phyloP scores from a whole-genome alignment of 2,797 vertebrate species.

The Ceyx erithaca region DNA sequence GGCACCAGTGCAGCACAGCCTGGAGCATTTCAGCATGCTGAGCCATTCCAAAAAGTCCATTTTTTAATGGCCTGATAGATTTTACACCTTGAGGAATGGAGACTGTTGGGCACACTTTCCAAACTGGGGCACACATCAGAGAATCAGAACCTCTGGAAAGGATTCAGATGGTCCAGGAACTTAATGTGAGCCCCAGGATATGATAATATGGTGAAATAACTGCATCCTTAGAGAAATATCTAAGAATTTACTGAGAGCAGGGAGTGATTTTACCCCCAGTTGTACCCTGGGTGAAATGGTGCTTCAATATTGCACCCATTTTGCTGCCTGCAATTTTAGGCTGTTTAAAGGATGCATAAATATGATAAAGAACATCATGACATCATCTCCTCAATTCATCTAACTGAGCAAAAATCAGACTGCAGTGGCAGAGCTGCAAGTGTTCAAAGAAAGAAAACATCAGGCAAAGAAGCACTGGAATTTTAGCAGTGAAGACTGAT shows the following conservation, averaged over 20 bases:
- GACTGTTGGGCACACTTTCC: not conserved
- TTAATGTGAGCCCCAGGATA: not conserved
- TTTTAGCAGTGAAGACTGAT: not conserved
- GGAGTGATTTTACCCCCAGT: not conserved
- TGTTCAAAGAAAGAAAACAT: not conserved
- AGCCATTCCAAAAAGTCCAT: not conserved
- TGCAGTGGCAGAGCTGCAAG: not conserved
- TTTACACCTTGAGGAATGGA: not conserved
- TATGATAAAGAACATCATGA: not conserved
- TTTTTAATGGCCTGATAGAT: not conserved
- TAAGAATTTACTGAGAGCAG: not conserved
- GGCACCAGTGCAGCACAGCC: not conserved
- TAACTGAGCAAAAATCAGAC: not conserved
- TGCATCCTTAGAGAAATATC: not conserved
- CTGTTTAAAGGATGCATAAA: not conserved
- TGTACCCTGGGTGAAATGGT: not conserved
- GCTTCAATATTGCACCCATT: not conserved
- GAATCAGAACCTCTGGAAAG: not conserved
- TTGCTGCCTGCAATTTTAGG: not conserved
- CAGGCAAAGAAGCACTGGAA: not conserved
- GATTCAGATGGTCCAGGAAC: not conserved
- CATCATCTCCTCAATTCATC: not conserved
- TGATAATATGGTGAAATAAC: not conserved
- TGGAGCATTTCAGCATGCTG: not conserved
- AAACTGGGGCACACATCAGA: not conserved